A percentile compares a stretch with the other conserved stretches of the same genome.
Evolutionary conservation across 2,113 vertebrate species (phyloP).

Genomic region (Nymphicus hollandicus): DNA sequence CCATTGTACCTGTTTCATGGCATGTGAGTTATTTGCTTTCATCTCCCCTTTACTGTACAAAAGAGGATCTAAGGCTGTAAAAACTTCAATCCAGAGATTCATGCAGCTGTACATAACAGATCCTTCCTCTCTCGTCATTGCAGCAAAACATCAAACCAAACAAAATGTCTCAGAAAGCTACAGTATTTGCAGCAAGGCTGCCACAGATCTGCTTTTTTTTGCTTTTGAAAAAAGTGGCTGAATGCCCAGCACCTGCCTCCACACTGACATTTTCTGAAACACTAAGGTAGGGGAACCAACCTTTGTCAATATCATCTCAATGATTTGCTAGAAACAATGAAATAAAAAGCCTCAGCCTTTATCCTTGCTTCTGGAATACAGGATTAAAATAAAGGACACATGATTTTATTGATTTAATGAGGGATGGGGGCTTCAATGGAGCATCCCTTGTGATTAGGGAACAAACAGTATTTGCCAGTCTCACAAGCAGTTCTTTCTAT

Average conservation of each 20-base stretch:
- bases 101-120: constrained; percentile 77
- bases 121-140: constrained; percentile 72
- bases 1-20: constrained; percentile 75
- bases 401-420: constrained; percentile 80
- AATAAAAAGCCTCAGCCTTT: constrained; percentile 63
- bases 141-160: constrained; percentile 77
- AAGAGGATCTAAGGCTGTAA: constrained; percentile 78
- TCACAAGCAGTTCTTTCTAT: constrained; percentile 5
- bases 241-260: constrained; percentile 73
- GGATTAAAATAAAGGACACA: constrained; percentile 76
- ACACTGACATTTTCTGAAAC: constrained; percentile 76
- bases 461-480: constrained; percentile 11
- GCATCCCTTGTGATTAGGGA: constrained; percentile 38
- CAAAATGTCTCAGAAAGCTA: constrained; percentile 77
- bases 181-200: constrained; percentile 65
- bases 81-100: constrained; percentile 78
- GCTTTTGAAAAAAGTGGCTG: constrained; percentile 67
- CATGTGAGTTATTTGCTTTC: constrained; percentile 76
- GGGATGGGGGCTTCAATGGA: constrained; percentile 21
- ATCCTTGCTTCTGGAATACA: constrained; percentile 55
- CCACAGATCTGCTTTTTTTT: constrained; percentile 45
- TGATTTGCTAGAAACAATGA: constrained; percentile 73
- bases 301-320: constrained; percentile 67
- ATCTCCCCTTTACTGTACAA: constrained; percentile 76
- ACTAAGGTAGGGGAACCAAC: constrained; percentile 75